phyloP scores from a whole-genome alignment of 1,140 invertebrate genomes.

The Trichomalopsis sarcophagae region DNA sequence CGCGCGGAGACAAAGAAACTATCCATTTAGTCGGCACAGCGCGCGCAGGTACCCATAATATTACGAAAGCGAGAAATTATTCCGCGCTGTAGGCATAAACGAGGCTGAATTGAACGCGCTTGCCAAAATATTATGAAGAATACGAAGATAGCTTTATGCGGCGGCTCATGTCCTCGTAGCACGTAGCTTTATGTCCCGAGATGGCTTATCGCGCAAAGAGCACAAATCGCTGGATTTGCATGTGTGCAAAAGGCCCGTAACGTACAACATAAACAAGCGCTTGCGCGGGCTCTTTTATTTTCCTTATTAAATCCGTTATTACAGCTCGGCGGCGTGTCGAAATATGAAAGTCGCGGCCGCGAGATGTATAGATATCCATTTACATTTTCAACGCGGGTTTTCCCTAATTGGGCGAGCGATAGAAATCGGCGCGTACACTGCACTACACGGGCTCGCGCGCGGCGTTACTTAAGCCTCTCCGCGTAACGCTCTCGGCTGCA shows the following conservation, averaged over 20 bases:
- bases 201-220: neutral
- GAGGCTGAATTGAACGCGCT: neutral
- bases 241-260: neutral
- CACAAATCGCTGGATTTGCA: neutral
- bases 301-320: slow-evolving; percentile 28
- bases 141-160: neutral
- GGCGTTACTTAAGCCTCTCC: slow-evolving; percentile 14
- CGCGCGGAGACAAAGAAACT: no score
- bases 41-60: no score
- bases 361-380: slow-evolving; percentile 27
- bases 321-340: neutral
- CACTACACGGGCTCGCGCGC: neutral
- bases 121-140: neutral
- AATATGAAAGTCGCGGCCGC: slow-evolving; percentile 32
- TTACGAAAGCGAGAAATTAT: neutral
- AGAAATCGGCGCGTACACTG: slow-evolving; percentile 27
- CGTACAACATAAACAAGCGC: neutral
- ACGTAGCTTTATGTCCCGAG: neutral
- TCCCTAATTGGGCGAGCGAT: slow-evolving; percentile 46
- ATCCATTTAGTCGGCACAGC: no score
- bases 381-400: slow-evolving; percentile 32
- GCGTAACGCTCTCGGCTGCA: neutral
- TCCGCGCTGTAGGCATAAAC: neutral
- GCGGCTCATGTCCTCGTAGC: no score
- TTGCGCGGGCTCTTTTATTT: neutral